Base-by-base conservation (phyloP, 1,140 invertebrate genomes). In the Copidosoma floridanum region DNA sequence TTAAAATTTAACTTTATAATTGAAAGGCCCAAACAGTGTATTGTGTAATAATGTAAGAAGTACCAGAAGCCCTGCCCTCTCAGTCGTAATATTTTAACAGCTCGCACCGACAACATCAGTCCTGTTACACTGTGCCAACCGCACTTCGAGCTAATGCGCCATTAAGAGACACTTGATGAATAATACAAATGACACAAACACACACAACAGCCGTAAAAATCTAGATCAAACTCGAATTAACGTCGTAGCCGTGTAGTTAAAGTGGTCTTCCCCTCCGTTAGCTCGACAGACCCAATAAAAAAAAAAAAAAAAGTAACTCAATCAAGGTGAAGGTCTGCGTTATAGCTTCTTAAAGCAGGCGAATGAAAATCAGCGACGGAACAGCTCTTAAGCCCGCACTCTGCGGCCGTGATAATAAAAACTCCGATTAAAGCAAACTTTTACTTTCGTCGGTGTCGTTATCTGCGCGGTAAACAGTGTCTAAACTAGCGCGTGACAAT, bases 1-100 rank as follows among this genome's bases (percentile, higher is more conserved):
- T 41, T 29, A 29, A 61, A 59, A 61, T 55, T 41, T 61, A 55
- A 61, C 58, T 61, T 61, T 61, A 50, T 61, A 61, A 61, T 61
- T 55, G n/a, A 61, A 55, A 55, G 48, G 37, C 37, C 38, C 52
- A 29, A n/a, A 29, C 32, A 21, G 35, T 56, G 41, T 35, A n/a
- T 41, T 35, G 54, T 29, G 32, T 20, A 40, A 53, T 60, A n/a
- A n/a, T n/a, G n/a, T n/a, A n/a, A n/a, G n/a, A n/a, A n/a, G n/a
- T n/a, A n/a, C n/a, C n/a, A n/a, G n/a, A n/a, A n/a, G n/a, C n/a
- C n/a, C n/a, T n/a, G n/a, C 23, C 51, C 32, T 40, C 40, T 6
- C 10, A 55, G 43, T 50, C 52, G 26, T 61, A 61, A 55, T 47
- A 54, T 61, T 61, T 61, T 61, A 55, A 50, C 55, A 60, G 54